phyloP scores from a whole-genome alignment of 2,113 vertebrate species.

The Psittacara wagleri region DNA sequence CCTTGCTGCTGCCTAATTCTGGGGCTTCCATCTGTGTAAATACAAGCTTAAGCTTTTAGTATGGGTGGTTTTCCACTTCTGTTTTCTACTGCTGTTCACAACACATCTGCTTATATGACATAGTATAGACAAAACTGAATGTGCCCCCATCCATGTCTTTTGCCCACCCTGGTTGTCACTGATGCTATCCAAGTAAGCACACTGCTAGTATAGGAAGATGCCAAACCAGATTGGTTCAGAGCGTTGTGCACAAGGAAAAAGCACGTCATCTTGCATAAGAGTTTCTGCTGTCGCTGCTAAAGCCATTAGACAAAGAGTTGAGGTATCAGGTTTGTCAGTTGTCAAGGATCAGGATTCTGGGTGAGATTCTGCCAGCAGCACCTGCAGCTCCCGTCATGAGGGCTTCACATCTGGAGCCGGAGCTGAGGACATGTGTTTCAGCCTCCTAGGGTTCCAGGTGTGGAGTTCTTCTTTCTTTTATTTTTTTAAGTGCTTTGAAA shows the following conservation, averaged over 20 bases:
- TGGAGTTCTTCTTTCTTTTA: neutral
- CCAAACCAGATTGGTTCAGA: neutral
- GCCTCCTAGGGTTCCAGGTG: neutral
- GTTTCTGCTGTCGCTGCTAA: neutral
- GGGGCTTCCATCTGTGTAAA: neutral
- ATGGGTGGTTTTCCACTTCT: neutral
- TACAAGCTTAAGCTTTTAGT: neutral
- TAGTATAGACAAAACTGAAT: neutral
- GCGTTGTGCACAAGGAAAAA: rapidly evolving
- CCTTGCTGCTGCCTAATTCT: neutral
- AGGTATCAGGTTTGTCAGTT: neutral
- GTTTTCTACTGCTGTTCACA: neutral
- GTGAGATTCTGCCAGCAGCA: neutral
- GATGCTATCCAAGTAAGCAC: neutral
- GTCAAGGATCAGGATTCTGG: neutral
- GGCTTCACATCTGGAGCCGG: neutral
- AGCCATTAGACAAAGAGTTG: neutral
- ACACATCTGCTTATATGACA: rapidly evolving
- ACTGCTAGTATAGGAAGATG: neutral
- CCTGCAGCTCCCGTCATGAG: neutral
- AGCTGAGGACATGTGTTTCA: neutral
- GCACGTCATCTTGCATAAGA: neutral
- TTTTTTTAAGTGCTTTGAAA: neutral
- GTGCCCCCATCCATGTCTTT: rapidly evolving
- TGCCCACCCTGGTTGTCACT: neutral